phyloP scores from a whole-genome alignment of 2,888 invertebrate genomes.

The Andrena praecox region DNA sequence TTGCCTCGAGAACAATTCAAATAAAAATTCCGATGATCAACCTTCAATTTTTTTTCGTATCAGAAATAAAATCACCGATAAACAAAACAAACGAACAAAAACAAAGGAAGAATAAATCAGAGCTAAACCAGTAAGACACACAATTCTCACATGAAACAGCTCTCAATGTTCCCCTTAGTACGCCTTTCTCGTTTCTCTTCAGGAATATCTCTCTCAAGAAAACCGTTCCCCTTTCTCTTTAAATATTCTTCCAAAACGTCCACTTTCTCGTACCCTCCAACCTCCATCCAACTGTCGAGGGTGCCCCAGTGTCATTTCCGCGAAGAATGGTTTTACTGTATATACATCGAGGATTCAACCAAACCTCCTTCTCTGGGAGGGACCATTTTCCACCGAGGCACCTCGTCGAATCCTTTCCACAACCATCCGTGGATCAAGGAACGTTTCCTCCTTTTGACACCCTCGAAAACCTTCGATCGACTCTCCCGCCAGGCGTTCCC shows the following conservation, averaged over 20 bases:
- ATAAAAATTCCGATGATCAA: conserved; percentile 21
- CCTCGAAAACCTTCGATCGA: neutral
- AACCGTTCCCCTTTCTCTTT: neutral
- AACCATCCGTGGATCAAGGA: conserved; percentile 6
- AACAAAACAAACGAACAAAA: conserved; percentile 6
- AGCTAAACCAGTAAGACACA: conserved; percentile 19
- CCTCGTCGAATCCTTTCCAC: neutral
- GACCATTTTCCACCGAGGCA: conserved; percentile 13
- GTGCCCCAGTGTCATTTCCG: neutral
- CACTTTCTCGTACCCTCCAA: neutral
- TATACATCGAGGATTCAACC: neutral
- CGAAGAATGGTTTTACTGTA: conserved; percentile 8
- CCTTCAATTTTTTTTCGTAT: neutral
- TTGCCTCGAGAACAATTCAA: conserved; percentile 12
- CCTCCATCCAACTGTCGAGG: neutral
- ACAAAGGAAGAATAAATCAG: conserved; percentile 8
- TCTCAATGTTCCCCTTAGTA: conserved; percentile 29
- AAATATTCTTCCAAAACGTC: conserved; percentile 6
- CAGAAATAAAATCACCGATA: conserved; percentile 42
- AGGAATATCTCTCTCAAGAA: conserved; percentile 11
- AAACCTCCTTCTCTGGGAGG: neutral
- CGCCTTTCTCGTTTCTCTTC: conserved; percentile 12
- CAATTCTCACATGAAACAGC: conserved; percentile 22
- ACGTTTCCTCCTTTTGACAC: neutral
- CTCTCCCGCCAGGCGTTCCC: neutral